A percentile compares a stretch with the other conserved stretches of the same genome.
phyloP scores from a whole-genome alignment of 2,797 vertebrate genomes.

The Sebastes elongatus region DNA sequence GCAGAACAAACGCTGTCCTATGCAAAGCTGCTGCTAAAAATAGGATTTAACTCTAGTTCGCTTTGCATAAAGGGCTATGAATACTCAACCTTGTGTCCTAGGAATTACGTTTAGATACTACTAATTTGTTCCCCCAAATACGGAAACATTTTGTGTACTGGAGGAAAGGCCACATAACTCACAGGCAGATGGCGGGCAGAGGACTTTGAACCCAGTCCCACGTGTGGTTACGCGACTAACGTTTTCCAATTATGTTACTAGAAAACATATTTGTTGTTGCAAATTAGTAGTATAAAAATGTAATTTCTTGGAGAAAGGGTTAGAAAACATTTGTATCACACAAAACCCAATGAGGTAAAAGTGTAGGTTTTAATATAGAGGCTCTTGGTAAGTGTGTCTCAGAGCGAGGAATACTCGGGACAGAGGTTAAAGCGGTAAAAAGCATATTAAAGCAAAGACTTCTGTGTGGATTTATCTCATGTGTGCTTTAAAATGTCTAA shows the following conservation, averaged over 20 bases:
- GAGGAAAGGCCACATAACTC: neutral
- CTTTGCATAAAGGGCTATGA: slow-evolving; percentile 39
- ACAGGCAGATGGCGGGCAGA: neutral
- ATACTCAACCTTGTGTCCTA: slow-evolving; percentile 17
- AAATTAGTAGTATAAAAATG: neutral
- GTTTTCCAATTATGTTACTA: neutral
- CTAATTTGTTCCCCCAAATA: slow-evolving; percentile 7
- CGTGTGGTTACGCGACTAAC: neutral
- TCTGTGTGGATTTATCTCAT: neutral
- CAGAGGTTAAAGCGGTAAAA: neutral
- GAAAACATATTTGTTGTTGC: neutral
- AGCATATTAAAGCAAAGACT: neutral
- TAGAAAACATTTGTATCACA: neutral
- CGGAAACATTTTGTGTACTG: neutral
- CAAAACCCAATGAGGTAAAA: neutral
- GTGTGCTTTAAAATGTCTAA: neutral
- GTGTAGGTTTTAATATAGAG: neutral
- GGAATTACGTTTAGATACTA: neutral
- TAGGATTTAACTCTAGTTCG: slow-evolving; percentile 14
- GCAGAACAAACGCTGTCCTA: slow-evolving; percentile 29
- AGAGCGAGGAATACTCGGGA: neutral
- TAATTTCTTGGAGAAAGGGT: neutral
- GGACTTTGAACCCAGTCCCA: neutral
- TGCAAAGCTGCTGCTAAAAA: slow-evolving; percentile 42
- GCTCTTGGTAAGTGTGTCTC: neutral